Evolutionary conservation across 1,140 invertebrate genomes (phyloP), one percentile per base, ranked within the genome.

Genomic region (Cepaea nemoralis): DNA sequence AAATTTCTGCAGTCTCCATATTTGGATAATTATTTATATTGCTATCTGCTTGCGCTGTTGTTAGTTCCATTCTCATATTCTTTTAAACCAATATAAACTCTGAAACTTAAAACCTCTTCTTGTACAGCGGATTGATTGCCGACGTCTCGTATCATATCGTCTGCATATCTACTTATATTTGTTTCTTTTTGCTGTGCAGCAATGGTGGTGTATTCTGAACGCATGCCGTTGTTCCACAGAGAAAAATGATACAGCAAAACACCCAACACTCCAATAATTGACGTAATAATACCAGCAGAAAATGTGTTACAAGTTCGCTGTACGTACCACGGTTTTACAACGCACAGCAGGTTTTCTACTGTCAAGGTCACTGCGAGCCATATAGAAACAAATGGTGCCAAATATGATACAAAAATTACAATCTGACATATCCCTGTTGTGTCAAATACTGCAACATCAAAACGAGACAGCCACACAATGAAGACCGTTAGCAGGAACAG

Each of bases 341-440:
- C 82, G 1, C 86, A 84, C 35, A 90, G 85, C 50, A 86, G 86
- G 55, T 84, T 84, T 77, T 84, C 83, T 24, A 77, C 50, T 22
- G 83, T 84, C 19, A 84, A 59, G 1, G 79, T 40, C 14, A 84
- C 89, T 0, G 88, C 88, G 48, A 89, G 83, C 89, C 89, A 90
- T 19, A 89, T 87, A 59, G 87, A 89, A 19, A 90, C 76, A 77
- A 87, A 90, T 22, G 84, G 83, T 75, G 83, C 85, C 0, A 88
- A 81, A 73, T 87, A 88, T 8, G 85, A 85, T 16, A 86, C 31
- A 63, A 87, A 90, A 35, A 89, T 80, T 12, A 86, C 77, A 24
- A 85, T 69, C 76, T 90, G 88, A 77, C 89, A 90, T 24, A 85
- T 81, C 27, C 85, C 88, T 10, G 82, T 55, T 12, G 50, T 48